Conservation (phyloP, 2,888 invertebrate species). For the Platycheirus albimanus region DNA sequence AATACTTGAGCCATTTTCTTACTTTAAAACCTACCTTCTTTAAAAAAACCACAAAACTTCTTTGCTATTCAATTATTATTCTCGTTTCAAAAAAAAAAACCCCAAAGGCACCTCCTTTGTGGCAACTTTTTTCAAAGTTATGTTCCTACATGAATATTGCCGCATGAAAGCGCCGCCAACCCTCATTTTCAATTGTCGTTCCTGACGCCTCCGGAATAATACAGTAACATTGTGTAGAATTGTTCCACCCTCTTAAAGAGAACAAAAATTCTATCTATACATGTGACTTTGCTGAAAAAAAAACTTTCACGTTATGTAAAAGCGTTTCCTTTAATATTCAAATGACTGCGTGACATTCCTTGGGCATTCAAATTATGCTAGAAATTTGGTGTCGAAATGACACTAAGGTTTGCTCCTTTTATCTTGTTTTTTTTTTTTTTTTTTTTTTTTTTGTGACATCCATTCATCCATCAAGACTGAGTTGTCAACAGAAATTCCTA, state of each 20-base stretch:
- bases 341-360: slow-evolving; percentile 9
- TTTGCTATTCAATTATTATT: background rate
- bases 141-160: background rate
- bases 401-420: background rate
- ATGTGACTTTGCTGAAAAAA: too few species aligned
- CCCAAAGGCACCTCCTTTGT: background rate
- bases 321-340: background rate
- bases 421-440: too few species aligned
- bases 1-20: background rate
- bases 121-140: background rate
- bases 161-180: background rate
- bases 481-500: background rate
- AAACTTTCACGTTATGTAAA: too few species aligned
- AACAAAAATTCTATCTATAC: too few species aligned
- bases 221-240: too few species aligned
- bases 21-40: background rate
- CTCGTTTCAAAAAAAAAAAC: background rate
- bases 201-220: background rate
- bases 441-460: too few species aligned
- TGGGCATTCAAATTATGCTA: background rate
- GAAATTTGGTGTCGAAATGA: background rate
- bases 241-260: too few species aligned
- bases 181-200: slow-evolving; percentile 9
- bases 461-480: background rate
- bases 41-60: background rate